These are phyloP conservation scores for Scopus umbretta DNA, from an alignment of 2,113 vertebrate species.

Conservation along the genomic window DNA sequence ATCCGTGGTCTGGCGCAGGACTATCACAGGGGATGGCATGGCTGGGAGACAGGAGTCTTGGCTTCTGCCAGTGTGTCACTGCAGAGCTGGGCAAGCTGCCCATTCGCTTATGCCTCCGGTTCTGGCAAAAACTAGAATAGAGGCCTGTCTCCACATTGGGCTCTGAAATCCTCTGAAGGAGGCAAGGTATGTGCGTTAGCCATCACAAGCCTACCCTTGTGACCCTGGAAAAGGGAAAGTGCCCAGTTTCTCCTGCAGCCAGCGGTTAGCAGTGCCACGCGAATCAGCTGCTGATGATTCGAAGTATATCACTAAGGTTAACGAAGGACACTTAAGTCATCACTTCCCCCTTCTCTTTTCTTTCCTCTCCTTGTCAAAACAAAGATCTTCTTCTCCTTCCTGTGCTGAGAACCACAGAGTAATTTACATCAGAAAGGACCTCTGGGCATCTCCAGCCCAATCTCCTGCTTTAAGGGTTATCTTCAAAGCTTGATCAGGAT, in stretches of 20 bases:
- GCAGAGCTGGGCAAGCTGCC: slow-evolving; percentile 28
- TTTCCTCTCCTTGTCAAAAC: not conserved
- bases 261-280: rapidly evolving
- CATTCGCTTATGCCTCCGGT: not conserved
- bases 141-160: not conserved
- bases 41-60: not conserved
- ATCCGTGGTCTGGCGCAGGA: not conserved
- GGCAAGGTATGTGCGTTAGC: not conserved
- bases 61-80: not conserved
- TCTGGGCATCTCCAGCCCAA: not conserved
- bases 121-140: not conserved
- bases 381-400: not conserved
- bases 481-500: not conserved
- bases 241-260: not conserved
- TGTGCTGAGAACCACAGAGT: not conserved
- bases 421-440: not conserved
- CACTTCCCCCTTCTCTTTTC: not conserved
- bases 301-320: not conserved
- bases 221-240: not conserved
- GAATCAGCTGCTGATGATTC: not conserved
- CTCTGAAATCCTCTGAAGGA: not conserved
- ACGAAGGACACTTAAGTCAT: not conserved
- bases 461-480: not conserved
- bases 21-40: not conserved
- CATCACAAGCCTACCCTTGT: not conserved